Conservation (phyloP, 2,113 vertebrate genomes). For the Hymenochirus boettgeri region DNA sequence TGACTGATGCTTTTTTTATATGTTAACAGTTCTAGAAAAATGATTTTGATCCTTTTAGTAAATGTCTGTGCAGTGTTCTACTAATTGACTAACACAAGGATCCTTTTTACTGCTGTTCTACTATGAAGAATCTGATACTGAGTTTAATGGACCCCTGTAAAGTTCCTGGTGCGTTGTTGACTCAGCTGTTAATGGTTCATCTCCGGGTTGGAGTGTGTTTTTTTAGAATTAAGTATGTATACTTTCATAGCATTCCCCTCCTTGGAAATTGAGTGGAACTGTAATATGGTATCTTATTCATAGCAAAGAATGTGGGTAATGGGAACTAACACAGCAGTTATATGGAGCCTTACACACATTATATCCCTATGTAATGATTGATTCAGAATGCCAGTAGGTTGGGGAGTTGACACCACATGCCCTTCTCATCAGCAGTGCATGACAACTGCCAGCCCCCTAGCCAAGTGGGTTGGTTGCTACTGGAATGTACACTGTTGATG, state of each 20-base stretch:
- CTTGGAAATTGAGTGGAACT: neutral
- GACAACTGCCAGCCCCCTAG: no score
- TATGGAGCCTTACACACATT: no score
- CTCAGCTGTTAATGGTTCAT: slow-evolving; percentile 11
- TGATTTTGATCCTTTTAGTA: no score
- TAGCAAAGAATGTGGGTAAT: no score
- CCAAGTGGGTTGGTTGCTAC: no score
- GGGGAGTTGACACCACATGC: no score
- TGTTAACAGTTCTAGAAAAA: neutral
- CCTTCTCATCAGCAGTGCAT: no score
- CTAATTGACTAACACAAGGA: neutral
- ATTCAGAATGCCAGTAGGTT: no score
- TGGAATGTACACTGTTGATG: no score
- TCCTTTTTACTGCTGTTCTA: neutral
- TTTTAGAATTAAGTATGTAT: slow-evolving; percentile 6
- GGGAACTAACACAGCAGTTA: no score
- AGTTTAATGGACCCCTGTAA: slow-evolving; percentile 2
- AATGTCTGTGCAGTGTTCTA: neutral
- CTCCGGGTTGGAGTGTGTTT: neutral
- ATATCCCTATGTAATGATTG: no score
- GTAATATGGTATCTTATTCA: neutral
- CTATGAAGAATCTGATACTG: neutral
- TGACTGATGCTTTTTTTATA: neutral
- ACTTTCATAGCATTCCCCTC: neutral
- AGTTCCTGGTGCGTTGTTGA: slow-evolving; percentile 10